These are phyloP conservation scores for Fopius arisanus DNA, from an alignment of 1,140 invertebrate species.

Conservation along the genomic window DNA sequence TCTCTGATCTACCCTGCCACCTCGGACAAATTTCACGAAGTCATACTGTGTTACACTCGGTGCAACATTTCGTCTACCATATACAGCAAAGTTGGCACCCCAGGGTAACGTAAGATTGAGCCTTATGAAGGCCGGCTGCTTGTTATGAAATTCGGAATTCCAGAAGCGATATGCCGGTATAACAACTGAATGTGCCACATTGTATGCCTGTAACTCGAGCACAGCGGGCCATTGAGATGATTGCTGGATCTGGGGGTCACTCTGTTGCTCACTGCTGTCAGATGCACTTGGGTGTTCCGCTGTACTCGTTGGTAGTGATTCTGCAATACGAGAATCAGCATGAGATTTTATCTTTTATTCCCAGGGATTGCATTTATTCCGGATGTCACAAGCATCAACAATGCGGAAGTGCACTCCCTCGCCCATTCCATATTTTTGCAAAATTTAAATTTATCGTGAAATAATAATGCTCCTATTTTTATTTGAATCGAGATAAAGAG, in stretches of 20 bases:
- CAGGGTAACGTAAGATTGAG: constrained; percentile 90
- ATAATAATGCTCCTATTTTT: too few species aligned
- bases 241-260: constrained; percentile 70
- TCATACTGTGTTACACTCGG: constrained; percentile 96
- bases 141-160: constrained; percentile 89
- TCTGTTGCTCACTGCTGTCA: constrained; percentile 64
- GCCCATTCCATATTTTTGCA: too few species aligned
- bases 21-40: constrained; percentile 90
- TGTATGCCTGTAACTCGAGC: constrained; percentile 81
- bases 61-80: constrained; percentile 88
- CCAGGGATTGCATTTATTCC: too few species aligned
- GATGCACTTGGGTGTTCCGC: constrained; percentile 71
- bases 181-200: constrained; percentile 79
- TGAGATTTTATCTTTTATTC: neutral
- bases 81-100: constrained; percentile 92
- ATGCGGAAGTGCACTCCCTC: too few species aligned
- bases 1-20: constrained; percentile 80
- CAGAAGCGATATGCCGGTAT: constrained; percentile 91
- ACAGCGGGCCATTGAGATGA: constrained; percentile 81
- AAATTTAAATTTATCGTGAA: too few species aligned
- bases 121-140: constrained; percentile 85
- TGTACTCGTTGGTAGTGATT: constrained; percentile 75
- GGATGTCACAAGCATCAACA: too few species aligned
- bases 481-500: too few species aligned
- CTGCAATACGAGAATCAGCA: constrained; percentile 59